Base-by-base conservation (phyloP, 2,113 vertebrate genomes). In the Petrocephalus zakoni region DNA sequence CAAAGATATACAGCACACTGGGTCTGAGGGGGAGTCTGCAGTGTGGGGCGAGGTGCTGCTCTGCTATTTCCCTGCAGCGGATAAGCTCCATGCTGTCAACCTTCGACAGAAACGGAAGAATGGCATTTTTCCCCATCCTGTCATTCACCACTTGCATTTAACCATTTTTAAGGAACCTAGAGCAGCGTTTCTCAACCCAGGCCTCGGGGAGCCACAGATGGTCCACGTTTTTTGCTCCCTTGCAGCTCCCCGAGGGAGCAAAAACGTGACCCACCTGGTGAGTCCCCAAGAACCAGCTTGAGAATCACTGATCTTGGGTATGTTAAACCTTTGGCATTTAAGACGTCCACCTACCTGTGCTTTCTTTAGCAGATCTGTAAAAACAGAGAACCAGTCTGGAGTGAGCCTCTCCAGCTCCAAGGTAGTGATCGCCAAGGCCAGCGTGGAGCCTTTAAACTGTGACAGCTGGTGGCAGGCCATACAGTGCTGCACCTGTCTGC, bases 401-500 rank as follows among this genome's bases (percentile, higher is more conserved):
- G 93, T 95, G 90, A 97, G 93, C 93, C 93, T 97, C 94, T 98
- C 97, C 96, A 98, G 58, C 96, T 97, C 98, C 92, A 99, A 98
- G 92, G 97, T 98, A 96, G 97, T 99, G 97, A 99, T 99, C 95
- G 97, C 98, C 95, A 99, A 99, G 92, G 93, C 97, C 93, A 99
- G 87, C 72, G 97, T 99, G 96, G 98, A 99, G 93, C 97, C 98
- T 92, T 95, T 99, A 93, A 98, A 97, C 97, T 99, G 98, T 97
- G 97, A 94, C 34, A 99, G 96, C 90, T 99, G 98, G 98, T 99
- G 98, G 98, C 97, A 98, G 21, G 97, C 97, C 96, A 97, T 99
- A 89, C 97, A 99, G 95, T 99, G 98, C 96, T 98, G 98, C 90
- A 97, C 95, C 96, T 99, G 98, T 90, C 93, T 99, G 95, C 97